Conservation (phyloP, 2,113 vertebrate species). For the Empidonax alnorum region DNA sequence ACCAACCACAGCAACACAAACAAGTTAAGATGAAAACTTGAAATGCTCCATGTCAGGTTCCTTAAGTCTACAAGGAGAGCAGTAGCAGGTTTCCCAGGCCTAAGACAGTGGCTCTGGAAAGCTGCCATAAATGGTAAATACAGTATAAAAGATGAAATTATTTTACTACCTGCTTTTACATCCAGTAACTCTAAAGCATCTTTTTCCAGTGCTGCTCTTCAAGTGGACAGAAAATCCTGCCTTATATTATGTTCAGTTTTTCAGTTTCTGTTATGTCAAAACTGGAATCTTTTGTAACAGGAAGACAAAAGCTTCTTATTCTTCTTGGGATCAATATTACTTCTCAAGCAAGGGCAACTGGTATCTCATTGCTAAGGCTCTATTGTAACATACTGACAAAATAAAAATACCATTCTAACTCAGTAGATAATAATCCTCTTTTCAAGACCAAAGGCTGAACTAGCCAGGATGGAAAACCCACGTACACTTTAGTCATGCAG, state of each 20-base stretch:
- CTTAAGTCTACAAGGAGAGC: neutral
- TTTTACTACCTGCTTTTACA: neutral
- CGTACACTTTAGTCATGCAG: neutral
- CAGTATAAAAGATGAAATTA: neutral
- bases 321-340: slow-evolving; percentile 18
- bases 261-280: neutral
- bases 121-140: neutral
- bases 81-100: neutral
- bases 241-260: neutral
- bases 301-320: neutral
- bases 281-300: neutral
- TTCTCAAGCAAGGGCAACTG: neutral
- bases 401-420: slow-evolving; percentile 11
- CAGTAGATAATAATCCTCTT: neutral
- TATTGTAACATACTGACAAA: neutral
- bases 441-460: neutral
- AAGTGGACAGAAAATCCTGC: neutral
- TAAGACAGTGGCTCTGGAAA: neutral
- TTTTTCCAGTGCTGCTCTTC: neutral
- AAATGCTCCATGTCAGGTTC: neutral
- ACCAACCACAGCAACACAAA: neutral
- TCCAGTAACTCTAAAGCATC: neutral
- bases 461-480: neutral
- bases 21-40: neutral
- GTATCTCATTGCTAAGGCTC: neutral